Conservation (phyloP, 2,113 vertebrate species). For the Microcebus griseorufus region DNA sequence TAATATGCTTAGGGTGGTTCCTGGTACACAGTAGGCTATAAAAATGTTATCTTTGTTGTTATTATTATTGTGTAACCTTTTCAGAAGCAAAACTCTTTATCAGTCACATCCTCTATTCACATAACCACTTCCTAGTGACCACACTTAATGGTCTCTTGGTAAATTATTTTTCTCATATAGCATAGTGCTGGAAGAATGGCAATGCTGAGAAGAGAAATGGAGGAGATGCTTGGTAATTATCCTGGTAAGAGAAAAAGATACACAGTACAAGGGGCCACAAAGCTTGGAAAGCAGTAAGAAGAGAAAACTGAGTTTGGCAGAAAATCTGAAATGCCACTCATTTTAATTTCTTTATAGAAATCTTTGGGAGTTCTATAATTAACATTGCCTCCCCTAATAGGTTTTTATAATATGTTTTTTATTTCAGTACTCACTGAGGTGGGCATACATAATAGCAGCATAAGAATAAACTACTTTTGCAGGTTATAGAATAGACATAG, state of each 20-base stretch:
- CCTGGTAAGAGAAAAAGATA: background rate
- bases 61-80: background rate
- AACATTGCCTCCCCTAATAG: background rate
- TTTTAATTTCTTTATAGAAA: slow-evolving; percentile 37
- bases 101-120: background rate
- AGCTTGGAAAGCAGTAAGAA: background rate
- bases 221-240: background rate
- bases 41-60: background rate
- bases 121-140: background rate
- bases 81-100: background rate
- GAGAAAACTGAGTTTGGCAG: background rate
- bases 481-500: background rate
- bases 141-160: background rate
- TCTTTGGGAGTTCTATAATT: background rate
- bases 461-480: background rate
- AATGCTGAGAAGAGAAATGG: background rate
- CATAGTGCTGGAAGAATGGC: background rate
- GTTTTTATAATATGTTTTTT: background rate
- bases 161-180: background rate
- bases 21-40: background rate
- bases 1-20: background rate
- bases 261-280: background rate
- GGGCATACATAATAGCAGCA: background rate
- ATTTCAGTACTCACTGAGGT: background rate
- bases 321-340: background rate